Base-by-base conservation (phyloP, 1,140 invertebrate genomes). In the Vanessa tameamea region DNA sequence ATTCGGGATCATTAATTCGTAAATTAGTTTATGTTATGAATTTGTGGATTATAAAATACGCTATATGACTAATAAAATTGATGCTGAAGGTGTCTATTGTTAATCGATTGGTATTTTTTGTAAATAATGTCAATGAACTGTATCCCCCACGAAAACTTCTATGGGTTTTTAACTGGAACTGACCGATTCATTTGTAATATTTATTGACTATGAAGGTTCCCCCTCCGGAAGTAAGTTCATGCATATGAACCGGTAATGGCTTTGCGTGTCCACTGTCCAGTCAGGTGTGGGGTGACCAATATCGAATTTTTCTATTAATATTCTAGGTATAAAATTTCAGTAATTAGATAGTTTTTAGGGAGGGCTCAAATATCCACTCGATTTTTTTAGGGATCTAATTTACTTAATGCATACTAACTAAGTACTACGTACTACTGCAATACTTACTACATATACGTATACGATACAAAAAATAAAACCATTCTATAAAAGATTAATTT, bases 181-280 rank as follows among this genome's bases (percentile, higher is more conserved):
- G 72, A 73, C 73, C 68, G 81, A 82, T 82, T 66, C 79, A 82
- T 82, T 82, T 79, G 81, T 73, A 75, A 77, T 78, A 71, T 80
- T 78, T 66, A 64, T 75, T 82, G 79, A 80, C 77, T 79, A 77
- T 67, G 26, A 51, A 69, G 73, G 64, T 75, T 76, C 75, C 83
- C 81, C 78, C 76, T 76, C 66, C 82, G 83, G 82, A 87, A 84
- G 78, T 80, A 68, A 64, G 74, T 73, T 73, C 75, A 59, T 64
- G 67, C 76, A 73, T 74, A 63, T 55, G 72, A 43, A 31, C 20
- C 47, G 64, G 67, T 72, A 76, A 77, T 77, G 73, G 63, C 64
- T 66, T 72, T 69, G 73, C 74, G 73, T 77, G 75, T 77, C 73
- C 77, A 78, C 70, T 77, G 75, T 77, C 73, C 77, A 78, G 61